Conservation (phyloP, 1,140 invertebrate genomes). For the Pemphigus obesinymphae region DNA sequence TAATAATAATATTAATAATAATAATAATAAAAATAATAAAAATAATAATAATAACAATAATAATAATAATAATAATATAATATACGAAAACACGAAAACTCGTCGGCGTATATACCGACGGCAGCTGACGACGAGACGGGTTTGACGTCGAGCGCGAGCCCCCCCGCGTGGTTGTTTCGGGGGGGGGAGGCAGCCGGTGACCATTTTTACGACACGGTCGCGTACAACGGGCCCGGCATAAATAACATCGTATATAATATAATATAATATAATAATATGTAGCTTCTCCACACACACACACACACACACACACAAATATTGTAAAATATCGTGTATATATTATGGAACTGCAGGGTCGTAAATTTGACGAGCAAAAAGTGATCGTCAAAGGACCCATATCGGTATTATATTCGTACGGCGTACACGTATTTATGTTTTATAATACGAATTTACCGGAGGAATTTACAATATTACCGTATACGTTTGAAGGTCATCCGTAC, state of each 20-base stretch:
- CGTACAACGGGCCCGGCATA: too few relatives aligned
- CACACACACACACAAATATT: neutral
- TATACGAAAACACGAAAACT: too few relatives aligned
- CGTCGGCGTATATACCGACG: too few relatives aligned
- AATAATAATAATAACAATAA: too few relatives aligned
- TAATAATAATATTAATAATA: too few relatives aligned
- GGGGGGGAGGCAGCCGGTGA: too few relatives aligned
- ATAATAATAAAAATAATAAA: too few relatives aligned
- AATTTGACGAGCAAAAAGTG: neutral
- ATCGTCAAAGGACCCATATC: neutral
- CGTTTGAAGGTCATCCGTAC: neutral
- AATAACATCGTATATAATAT: too few relatives aligned
- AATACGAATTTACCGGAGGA: neutral
- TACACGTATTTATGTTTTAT: neutral
- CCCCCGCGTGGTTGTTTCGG: neutral
- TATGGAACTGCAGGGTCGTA: neutral
- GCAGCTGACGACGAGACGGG: neutral
- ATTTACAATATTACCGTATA: neutral
- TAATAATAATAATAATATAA: too few relatives aligned
- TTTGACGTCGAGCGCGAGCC: neutral
- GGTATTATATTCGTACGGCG: neutral
- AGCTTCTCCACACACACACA: neutral
- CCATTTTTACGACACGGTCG: slow-evolving; percentile 1
- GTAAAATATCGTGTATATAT: neutral
- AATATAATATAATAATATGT: too few relatives aligned